Base-by-base conservation (phyloP, 1,140 invertebrate genomes). In the Mizuhopecten yessoensis region DNA sequence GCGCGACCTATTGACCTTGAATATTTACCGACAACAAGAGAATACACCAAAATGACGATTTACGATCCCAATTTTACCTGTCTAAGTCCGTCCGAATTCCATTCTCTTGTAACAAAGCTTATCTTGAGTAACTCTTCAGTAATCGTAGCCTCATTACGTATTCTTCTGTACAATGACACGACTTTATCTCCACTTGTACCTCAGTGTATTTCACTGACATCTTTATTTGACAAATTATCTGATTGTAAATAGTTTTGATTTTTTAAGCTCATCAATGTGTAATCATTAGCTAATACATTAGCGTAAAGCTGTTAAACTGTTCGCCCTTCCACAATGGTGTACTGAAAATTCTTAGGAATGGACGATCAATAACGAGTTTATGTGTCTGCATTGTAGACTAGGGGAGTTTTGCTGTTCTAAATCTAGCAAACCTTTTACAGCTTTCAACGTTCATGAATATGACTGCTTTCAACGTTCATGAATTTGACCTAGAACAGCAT, bases 21-120 rank as follows among this genome's bases (percentile, higher is more conserved):
- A 75, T 29, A 7, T 75, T 45, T 45, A 45, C 42, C 9, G 17
- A 45, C 42, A 75, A 75, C 23, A n/a, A 75, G 1, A 75, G 57
- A 75, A 5, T 29, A 75, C 57, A 75, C 57, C 57, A 75, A n/a
- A n/a, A 75, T 75, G n/a, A 75, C 57, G 57, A 75, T 75, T 75
- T 75, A 75, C 29, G 57, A n/a, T 29, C 23, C 23, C 29, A 75
- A 75, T 75, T 75, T 29, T 29, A 75, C 23, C 57, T 9, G n/a
- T 75, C 5, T 75, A n/a, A n/a, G 45, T 57, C 7, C 7, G 13
- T 57, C 29, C 5, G n/a, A 75, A 13, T 75, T 75, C 57, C 23
- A 11, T 29, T 29, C 57, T 17, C 5, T 29, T 75, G 57, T 29
- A 75, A 75, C 57, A 29, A 75, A n/a, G n/a, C 36, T 39, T 39